phyloP scores from a whole-genome alignment of 2,888 invertebrate species.

The Adelognathus sp. region DNA sequence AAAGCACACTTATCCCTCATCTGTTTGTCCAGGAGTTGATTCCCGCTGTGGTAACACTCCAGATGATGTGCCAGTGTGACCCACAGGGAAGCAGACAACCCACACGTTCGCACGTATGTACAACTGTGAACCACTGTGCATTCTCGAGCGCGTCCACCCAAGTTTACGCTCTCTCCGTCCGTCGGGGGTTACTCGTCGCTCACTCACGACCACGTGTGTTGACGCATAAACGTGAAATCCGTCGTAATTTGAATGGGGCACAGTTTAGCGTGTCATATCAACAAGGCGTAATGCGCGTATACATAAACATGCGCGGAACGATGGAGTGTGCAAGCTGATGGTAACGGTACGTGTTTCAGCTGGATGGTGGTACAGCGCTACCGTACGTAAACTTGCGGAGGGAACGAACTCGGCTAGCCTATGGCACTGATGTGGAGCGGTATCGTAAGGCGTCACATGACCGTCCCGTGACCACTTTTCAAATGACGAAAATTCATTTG shows the following conservation, averaged over 20 bases:
- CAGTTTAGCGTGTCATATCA: conserved; percentile 37
- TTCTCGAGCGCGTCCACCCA: conserved; percentile 23
- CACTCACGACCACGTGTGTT: conserved; percentile 30
- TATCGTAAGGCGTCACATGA: background rate
- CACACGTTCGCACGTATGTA: background rate
- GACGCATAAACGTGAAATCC: conserved; percentile 27
- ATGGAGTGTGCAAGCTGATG: background rate
- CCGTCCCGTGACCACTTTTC: background rate
- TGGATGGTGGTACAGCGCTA: background rate
- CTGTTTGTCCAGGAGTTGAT: no score
- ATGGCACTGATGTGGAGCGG: background rate
- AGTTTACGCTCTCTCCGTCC: conserved; percentile 29
- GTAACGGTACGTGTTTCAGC: background rate
- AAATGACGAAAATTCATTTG: no score
- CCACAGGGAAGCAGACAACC: background rate
- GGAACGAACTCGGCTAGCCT: background rate
- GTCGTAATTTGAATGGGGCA: conserved; percentile 25
- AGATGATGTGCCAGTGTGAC: no score
- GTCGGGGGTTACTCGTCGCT: conserved; percentile 18
- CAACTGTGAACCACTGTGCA: background rate
- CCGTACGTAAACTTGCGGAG: background rate
- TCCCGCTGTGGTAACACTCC: no score
- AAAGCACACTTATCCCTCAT: no score
- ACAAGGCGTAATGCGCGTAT: background rate
- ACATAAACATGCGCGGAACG: background rate